These are phyloP conservation scores for Tetraneura akinire DNA, from an alignment of 1,140 invertebrate species.

Conservation along the genomic window DNA sequence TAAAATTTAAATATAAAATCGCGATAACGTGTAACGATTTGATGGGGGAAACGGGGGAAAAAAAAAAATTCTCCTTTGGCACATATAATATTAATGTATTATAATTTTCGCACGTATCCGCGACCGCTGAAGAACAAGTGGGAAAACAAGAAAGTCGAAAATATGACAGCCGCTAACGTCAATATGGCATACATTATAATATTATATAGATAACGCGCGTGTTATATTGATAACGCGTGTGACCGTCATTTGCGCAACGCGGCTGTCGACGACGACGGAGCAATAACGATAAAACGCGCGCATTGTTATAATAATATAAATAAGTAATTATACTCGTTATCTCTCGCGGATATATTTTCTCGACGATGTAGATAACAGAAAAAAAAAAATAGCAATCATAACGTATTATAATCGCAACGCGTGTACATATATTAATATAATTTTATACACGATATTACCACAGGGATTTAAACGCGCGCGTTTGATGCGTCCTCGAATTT, in stretches of 20 bases:
- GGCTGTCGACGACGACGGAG: not conserved
- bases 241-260: not conserved
- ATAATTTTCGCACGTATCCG: not conserved
- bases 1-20: too few relatives aligned
- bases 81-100: too few relatives aligned
- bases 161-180: not conserved
- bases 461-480: not conserved
- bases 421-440: too few relatives aligned
- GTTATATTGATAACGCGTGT: conserved; percentile 31
- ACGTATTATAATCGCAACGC: too few relatives aligned
- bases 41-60: too few relatives aligned
- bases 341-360: conserved; percentile 4
- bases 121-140: not conserved
- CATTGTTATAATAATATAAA: not conserved
- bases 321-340: conserved; percentile 26
- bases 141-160: not conserved
- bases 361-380: not conserved
- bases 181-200: not conserved
- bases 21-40: too few relatives aligned
- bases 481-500: not conserved
- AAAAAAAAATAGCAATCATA: too few relatives aligned
- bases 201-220: not conserved
- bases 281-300: not conserved
- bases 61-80: too few relatives aligned
- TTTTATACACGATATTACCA: too few relatives aligned